Evolutionary conservation across 2,797 vertebrate genomes (phyloP), one percentile per base, ranked within the genome.

Genomic region (Lindbergichthys nudifrons): DNA sequence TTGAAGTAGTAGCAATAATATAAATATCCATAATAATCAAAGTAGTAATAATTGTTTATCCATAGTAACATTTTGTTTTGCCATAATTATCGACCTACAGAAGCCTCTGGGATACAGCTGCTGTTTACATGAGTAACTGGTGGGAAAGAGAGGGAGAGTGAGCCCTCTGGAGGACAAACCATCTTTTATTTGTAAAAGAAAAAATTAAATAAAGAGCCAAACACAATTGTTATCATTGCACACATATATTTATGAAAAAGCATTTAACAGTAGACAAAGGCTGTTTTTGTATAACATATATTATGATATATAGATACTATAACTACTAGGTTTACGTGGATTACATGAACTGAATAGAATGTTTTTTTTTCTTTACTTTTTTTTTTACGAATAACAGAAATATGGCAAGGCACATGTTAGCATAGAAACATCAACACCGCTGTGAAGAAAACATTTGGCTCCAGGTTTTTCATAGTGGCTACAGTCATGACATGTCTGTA

Each of bases 231-330:
- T 50, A 42, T 79, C 59, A 81, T 87, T 87, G 79, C 80, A 91
- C 86, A 85, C 59, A 56, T 79, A 60, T 92, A 81, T 91, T 92
- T 90, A 89, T 89, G 77, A 87, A 85, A 86, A 89, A 63, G 43
- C 67, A 87, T 70, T 69, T 23, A 79, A 85, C 74, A 84, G 67
- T 78, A 67, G 66, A 88, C 75, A 88, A 70, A 82, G 19, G 73
- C 3, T 75, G 77, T 68, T 85, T 86, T 80, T 82, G 23, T 57
- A 36, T 2, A 84, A 86, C 72, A 86, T 82, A 79, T 70, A 68
- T 72, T 54, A 72, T 12, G 26, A 65, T 70, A 83, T 46, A 77
- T 30, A 26, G 26, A 82, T 54, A 70, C 39, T 47, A 77, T 65
- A 67, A 69, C 56, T 86, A 86, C 64, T 70, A 82, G 81, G 79